Evolutionary conservation across 2,113 vertebrate genomes (phyloP), one percentile per base, ranked within the genome.

Genomic region (Australoheros scitulus): DNA sequence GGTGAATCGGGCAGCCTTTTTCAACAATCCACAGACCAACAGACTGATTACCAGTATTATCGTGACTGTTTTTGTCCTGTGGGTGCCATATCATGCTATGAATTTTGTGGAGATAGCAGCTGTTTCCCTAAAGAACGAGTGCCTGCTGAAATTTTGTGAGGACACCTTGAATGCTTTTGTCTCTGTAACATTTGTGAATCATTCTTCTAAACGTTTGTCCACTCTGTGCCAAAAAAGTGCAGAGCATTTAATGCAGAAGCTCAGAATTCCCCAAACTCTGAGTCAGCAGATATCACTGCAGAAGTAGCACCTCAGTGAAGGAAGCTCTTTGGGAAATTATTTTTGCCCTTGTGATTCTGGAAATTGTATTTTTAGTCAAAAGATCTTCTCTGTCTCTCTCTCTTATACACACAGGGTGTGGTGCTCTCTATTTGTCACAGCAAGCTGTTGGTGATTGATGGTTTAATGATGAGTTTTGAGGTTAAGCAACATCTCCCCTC

Each of bases 111-210:
- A 17, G 34, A 56, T 77, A 3, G 60, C 43, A n/a, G 82, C 81
- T 11, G 11, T 82, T 80, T 68, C 11, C 2, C 50, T 65, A 1
- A 8, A 82, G 3, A 82, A 70, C 0, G 1, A 83, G 1, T 6
- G 2, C 9, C 26, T 87, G 52, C 0, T 74, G 10, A 43, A 43
- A 3, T 83, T 85, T 63, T 83, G n/a, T 24, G 6, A 1, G 3
- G 1, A 32, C 1, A 36, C 4, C 65, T n/a, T 6, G 47, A 24
- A 3, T 0, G 57, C 43, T 63, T 14, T 20, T 78, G 43, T 11
- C 79, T 57, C 87, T 11, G 3, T 90, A 9, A 79, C 63, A 4
- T 84, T 88, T 77, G 0, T 87, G 17, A 80, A 92, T 81, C 86
- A 85, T 82, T 24, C 83, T 22, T 81, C 26, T 47, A 15, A 11